Conservation (phyloP, 2,888 invertebrate species). For the Eledone cirrhosa region DNA sequence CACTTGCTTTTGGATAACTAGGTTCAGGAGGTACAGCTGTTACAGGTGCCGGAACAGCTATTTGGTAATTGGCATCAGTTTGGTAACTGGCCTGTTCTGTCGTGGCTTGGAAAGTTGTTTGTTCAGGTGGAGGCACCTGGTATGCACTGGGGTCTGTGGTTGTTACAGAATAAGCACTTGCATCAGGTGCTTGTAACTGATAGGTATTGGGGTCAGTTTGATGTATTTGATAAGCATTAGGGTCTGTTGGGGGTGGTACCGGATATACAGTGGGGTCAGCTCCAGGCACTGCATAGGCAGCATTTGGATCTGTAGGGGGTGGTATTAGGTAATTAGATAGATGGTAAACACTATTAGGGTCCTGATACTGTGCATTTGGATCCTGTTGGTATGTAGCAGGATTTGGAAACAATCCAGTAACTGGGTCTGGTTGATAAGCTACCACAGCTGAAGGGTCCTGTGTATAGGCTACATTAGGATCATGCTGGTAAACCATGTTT, state of each 20-base stretch:
- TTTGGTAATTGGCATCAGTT: neutral
- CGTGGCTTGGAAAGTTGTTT: neutral
- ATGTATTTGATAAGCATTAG: slow-evolving; percentile 4
- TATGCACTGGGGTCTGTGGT: slow-evolving; percentile 1
- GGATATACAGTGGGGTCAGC: slow-evolving; percentile 7
- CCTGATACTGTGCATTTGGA: neutral
- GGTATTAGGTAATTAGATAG: neutral
- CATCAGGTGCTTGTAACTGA: slow-evolving; percentile 4
- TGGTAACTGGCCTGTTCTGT: slow-evolving; percentile 5
- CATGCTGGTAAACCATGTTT: slow-evolving; percentile 27
- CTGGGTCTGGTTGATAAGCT: slow-evolving; percentile 26
- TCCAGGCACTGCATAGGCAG: neutral
- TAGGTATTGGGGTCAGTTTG: neutral
- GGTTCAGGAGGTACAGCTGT: slow-evolving; percentile 6
- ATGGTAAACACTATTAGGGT: slow-evolving; percentile 14
- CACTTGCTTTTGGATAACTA: slow-evolving; percentile 16
- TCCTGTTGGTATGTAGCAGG: slow-evolving; percentile 14
- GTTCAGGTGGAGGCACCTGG: slow-evolving; percentile 15
- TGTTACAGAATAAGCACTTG: neutral
- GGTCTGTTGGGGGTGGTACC: neutral
- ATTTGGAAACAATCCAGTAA: neutral
- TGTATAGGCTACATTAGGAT: neutral
- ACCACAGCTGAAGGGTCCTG: slow-evolving; percentile 15
- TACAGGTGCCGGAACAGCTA: slow-evolving; percentile 19
- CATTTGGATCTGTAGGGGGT: slow-evolving; percentile 23